Conservation (phyloP, 64 coral and sea anemone species). For the Hydrozoanthus tunicans region DNA sequence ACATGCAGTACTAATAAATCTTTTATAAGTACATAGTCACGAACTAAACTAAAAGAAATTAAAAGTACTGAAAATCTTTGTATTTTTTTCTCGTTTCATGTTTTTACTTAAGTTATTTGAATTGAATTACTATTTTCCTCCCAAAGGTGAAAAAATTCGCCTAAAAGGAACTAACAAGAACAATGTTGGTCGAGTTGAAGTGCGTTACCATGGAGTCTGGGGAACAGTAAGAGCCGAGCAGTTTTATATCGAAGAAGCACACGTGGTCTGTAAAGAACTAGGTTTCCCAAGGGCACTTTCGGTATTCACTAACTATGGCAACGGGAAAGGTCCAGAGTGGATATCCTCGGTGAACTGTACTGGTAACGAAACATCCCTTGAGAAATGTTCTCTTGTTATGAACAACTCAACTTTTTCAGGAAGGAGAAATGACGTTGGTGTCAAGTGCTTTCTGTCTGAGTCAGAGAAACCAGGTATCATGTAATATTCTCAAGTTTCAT, state of each 20-base stretch:
- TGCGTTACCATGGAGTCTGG: constrained; percentile 32
- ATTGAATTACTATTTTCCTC: no score
- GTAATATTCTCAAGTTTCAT: not conserved
- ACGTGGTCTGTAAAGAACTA: no score
- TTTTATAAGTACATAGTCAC: no score
- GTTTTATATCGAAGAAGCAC: not conserved
- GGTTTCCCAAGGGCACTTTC: no score
- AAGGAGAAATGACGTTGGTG: not conserved
- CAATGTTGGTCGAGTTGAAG: constrained; percentile 34
- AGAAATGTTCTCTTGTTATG: not conserved
- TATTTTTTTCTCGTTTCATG: no score
- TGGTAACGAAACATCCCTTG: not conserved
- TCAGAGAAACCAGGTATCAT: constrained; percentile 8
- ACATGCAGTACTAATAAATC: no score
- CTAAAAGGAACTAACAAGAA: constrained; percentile 12
- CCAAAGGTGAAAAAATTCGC: not conserved
- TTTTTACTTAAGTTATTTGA: no score
- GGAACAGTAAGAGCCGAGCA: constrained; percentile 18
- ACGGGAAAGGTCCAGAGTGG: not conserved
- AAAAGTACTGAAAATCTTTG: no score
- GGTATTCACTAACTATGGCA: not conserved
- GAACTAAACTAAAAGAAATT: no score
- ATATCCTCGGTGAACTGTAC: not conserved
- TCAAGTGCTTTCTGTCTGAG: not conserved
- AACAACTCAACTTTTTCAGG: not conserved